phyloP scores from a whole-genome alignment of 2,113 vertebrate species.

The Heloderma charlesbogerti region DNA sequence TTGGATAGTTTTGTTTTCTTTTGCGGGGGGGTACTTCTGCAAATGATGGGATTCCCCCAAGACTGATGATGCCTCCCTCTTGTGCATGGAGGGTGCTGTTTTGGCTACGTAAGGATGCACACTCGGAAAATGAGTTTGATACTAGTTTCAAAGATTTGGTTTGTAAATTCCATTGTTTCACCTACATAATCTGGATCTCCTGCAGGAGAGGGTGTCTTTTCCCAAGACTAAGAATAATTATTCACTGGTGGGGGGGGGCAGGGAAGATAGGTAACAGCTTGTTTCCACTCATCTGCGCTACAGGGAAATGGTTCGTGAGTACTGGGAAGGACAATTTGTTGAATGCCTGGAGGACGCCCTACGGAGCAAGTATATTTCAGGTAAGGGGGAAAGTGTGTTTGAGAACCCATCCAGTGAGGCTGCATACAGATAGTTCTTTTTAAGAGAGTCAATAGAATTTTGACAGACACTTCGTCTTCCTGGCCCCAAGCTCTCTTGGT shows the following conservation, averaged over 20 bases:
- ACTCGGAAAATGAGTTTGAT: too few species aligned
- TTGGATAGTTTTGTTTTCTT: too few species aligned
- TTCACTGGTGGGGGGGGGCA: background rate
- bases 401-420: background rate
- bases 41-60: too few species aligned
- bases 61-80: too few species aligned
- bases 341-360: slow-evolving; percentile 89
- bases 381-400: slow-evolving; percentile 71
- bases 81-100: too few species aligned
- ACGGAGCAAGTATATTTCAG: slow-evolving; percentile 92
- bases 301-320: slow-evolving; percentile 93
- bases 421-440: too few species aligned
- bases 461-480: too few species aligned
- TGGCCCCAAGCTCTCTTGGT: too few species aligned
- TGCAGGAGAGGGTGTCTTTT: background rate
- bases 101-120: too few species aligned
- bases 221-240: background rate
- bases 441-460: background rate
- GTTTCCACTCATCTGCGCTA: background rate
- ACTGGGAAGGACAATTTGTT: slow-evolving; percentile 91
- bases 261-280: background rate
- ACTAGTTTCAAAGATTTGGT: background rate
- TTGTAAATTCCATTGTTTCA: background rate
- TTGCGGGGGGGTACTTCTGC: too few species aligned
- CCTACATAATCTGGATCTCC: background rate